Base-by-base conservation (phyloP, 2,113 vertebrate genomes). In the Mus musculus region DNA sequence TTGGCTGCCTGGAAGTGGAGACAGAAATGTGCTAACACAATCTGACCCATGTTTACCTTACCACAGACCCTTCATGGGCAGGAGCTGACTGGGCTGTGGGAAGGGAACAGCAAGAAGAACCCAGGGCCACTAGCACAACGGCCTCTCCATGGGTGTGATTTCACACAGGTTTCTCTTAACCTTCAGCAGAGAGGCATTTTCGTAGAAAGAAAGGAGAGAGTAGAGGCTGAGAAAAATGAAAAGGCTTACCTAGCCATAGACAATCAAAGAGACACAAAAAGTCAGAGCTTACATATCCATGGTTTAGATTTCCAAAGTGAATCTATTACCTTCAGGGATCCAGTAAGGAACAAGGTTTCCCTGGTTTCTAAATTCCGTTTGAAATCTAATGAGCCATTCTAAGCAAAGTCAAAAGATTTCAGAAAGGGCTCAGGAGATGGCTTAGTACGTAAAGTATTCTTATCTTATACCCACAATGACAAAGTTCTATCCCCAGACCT, bases 1-100 rank as follows among this genome's bases (percentile, higher is more conserved):
- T 36, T 28, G 24, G 26, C 63, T 89, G 20, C 16, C 11, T 71
- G 12, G 12, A 85, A 36, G 24, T 56, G 4, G 76, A 92, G 63
- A 88, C 33, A 78, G 39, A 75, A 80, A 20, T 10, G 30, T 59
- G 36, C 75, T 63, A 49, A 90, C 7, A 28, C 10, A 1, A 14
- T 49, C 5, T 3, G 56, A 5, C 5, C 26, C 1, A 0, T 42
- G 26, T 42, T 20, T n/a, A 26, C 33, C 13, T 39, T 4, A 72
- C 52, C 89, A 12, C 24, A 76, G 72, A 59, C 2, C 20, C 4
- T 54, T 20, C 36, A 26, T 0, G 0, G 0, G 17, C 33, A 6
- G 54, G 30, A 56, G 59, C 28, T 75, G 65, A 13, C 36, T 10
- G 13, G 11, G 69, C 30, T 2, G 0, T 1, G 0, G 12, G 12